These are phyloP conservation scores for Bacillus rossius DNA, from an alignment of 1,140 invertebrate species.

Conservation along the genomic window DNA sequence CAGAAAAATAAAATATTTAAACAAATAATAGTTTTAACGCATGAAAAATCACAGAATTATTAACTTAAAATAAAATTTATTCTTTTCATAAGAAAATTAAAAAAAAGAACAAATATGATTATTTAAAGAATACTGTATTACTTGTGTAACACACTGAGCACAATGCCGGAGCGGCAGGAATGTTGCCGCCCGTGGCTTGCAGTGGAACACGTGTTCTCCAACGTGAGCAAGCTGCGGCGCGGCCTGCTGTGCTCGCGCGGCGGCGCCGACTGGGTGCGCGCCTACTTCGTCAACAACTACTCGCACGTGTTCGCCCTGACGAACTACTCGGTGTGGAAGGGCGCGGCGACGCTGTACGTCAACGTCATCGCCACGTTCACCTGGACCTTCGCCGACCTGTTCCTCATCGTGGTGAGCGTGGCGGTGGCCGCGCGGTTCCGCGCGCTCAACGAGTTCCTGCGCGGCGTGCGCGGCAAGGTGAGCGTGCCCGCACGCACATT, in stretches of 20 bases:
- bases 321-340: not conserved
- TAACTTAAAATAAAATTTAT: too few species aligned
- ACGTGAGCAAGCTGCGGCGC: not conserved
- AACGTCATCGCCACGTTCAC: conserved; percentile 6
- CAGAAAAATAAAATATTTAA: too few species aligned
- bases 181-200: too few species aligned
- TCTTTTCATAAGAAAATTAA: too few species aligned
- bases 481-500: not conserved
- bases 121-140: too few species aligned
- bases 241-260: not conserved
- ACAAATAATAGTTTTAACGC: too few species aligned
- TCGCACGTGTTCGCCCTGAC: not conserved
- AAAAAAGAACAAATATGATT: too few species aligned
- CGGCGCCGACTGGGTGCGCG: not conserved
- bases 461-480: not conserved
- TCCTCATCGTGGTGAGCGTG: conserved; percentile 10
- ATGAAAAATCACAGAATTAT: too few species aligned
- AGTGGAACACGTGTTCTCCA: not conserved
- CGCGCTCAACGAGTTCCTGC: not conserved
- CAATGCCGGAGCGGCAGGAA: too few species aligned
- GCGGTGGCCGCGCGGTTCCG: not conserved
- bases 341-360: not conserved
- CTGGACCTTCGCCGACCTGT: conserved; percentile 13
- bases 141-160: too few species aligned
- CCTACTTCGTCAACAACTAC: not conserved